Percentiles rank a stretch among this genome's conserved stretches.
Conservation (phyloP, 1,140 invertebrate species). For the Laupala kohalensis region DNA sequence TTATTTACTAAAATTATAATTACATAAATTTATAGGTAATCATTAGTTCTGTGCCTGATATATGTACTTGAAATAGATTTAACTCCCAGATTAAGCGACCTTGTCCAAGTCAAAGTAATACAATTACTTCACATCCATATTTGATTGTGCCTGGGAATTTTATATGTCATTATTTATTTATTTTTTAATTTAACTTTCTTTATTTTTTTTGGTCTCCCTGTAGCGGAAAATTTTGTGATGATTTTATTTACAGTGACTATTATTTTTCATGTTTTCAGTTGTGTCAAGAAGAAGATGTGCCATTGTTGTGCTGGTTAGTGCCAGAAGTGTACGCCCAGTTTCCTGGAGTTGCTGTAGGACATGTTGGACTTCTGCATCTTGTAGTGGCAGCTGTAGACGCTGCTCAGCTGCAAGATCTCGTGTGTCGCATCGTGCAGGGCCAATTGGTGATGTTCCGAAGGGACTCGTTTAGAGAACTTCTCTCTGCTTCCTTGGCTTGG, state of each 20-base stretch:
- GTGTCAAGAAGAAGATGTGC: slow-evolving; percentile 77
- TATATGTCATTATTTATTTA: not conserved
- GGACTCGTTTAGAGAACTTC: slow-evolving; percentile 52
- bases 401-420: slow-evolving; percentile 72
- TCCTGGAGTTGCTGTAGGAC: slow-evolving; percentile 70
- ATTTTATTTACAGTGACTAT: not conserved
- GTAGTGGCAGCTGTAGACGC: slow-evolving; percentile 82
- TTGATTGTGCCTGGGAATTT: too few relatives aligned
- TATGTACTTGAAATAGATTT: too few relatives aligned
- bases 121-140: too few relatives aligned
- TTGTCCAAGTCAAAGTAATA: too few relatives aligned
- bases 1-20: too few relatives aligned
- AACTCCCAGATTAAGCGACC: too few relatives aligned
- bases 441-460: slow-evolving; percentile 60
- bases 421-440: slow-evolving; percentile 74
- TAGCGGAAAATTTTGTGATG: not conserved
- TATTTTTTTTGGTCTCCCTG: not conserved
- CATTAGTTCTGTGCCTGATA: too few relatives aligned
- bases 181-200: not conserved
- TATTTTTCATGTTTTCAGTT: slow-evolving; percentile 29
- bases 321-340: slow-evolving; percentile 86
- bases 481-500: slow-evolving; percentile 79
- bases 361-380: slow-evolving; percentile 69
- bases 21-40: too few relatives aligned
- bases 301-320: slow-evolving; percentile 76